Percentiles rank a stretch among this genome's conserved stretches.
phyloP scores from a whole-genome alignment of 1,140 invertebrate species.

The Drosophila seguyi region DNA sequence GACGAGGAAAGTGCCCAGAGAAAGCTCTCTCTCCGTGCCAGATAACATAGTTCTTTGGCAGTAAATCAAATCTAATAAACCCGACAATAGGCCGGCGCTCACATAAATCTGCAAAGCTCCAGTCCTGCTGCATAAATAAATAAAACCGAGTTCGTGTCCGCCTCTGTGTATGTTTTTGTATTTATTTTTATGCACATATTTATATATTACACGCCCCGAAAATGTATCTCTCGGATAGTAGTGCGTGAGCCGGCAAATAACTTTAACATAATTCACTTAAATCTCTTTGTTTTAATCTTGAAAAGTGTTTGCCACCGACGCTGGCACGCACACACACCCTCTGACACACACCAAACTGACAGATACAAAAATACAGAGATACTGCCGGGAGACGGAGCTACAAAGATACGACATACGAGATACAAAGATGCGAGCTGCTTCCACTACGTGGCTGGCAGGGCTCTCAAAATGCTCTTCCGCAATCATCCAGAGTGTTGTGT shows the following conservation, averaged over 20 bases:
- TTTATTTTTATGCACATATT: constrained; percentile 72
- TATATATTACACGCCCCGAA: constrained; percentile 72
- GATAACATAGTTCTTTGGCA: constrained; percentile 35
- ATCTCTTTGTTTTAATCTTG: constrained; percentile 83
- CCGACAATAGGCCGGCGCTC: constrained; percentile 77
- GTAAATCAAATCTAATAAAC: constrained; percentile 84
- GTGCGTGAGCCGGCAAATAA: constrained; percentile 74
- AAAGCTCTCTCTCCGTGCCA: background rate
- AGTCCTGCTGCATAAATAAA: constrained; percentile 69
- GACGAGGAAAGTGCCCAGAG: constrained; percentile 33
- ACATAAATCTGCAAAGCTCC: constrained; percentile 65
- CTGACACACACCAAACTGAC: constrained; percentile 12
- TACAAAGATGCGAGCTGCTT: constrained; percentile 22
- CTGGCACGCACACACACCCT: constrained; percentile 11
- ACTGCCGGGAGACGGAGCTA: background rate
- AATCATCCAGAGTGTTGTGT: constrained; percentile 79
- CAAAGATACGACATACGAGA: constrained; percentile 18
- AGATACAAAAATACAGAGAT: constrained; percentile 15
- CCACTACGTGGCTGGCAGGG: constrained; percentile 30
- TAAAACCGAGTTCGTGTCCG: constrained; percentile 72
- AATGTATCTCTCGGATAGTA: constrained; percentile 33
- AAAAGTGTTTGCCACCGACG: constrained; percentile 67
- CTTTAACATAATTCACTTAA: constrained; percentile 83
- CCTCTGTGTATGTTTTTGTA: background rate
- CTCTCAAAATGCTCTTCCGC: constrained; percentile 66